Evolutionary conservation across 2,113 vertebrate species (phyloP).

Genomic region (Sapajus apella): DNA sequence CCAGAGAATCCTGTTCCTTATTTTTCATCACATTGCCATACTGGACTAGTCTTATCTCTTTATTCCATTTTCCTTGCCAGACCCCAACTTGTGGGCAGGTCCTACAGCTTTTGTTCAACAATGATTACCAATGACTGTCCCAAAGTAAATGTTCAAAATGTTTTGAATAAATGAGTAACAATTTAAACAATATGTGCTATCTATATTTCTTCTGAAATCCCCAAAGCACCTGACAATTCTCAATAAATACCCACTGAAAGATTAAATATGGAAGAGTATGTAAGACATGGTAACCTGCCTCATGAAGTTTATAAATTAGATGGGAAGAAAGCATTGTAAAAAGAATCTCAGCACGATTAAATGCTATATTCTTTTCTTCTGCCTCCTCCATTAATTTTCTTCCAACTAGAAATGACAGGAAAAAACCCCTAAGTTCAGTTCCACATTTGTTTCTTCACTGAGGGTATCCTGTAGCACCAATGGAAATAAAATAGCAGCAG

Average conservation of each 20-base stretch:
- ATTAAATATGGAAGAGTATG: neutral
- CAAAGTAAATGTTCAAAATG: neutral
- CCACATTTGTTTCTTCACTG: neutral
- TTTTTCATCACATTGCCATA: neutral
- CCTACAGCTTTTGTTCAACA: neutral
- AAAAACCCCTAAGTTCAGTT: neutral
- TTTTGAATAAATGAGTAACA: neutral
- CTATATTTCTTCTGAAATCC: slow-evolving; percentile 30
- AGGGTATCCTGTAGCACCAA: neutral
- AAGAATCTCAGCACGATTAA: neutral
- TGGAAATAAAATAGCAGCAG: neutral
- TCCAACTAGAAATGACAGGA: neutral
- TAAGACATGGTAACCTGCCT: neutral
- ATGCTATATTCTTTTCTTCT: neutral
- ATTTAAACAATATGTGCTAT: neutral
- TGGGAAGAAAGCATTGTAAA: neutral
- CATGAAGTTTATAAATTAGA: neutral
- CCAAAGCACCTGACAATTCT: slow-evolving; percentile 5
- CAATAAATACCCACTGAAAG: neutral
- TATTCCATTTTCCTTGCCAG: neutral
- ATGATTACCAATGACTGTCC: neutral
- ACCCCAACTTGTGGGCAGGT: neutral
- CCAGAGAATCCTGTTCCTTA: neutral
- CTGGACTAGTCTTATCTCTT: neutral
- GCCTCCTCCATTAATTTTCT: neutral